Conservation (phyloP, 2,888 invertebrate species). For the Pimpla rufipes region DNA sequence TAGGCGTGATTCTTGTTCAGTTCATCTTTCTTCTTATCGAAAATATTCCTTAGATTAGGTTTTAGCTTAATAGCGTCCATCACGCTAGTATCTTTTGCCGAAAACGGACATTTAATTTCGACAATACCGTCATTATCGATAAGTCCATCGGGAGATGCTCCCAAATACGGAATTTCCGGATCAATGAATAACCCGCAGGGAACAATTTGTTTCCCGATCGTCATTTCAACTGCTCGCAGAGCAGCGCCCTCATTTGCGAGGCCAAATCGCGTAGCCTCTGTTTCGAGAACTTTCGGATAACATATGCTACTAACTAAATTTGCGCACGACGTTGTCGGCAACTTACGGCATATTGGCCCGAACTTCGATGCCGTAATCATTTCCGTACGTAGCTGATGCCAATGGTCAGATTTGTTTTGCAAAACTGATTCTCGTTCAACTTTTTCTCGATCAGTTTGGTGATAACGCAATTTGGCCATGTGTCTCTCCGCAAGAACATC, state of each 20-base stretch:
- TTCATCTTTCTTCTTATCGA: conserved; percentile 15
- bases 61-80: conserved; percentile 49
- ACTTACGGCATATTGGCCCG: conserved; percentile 59
- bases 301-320: conserved; percentile 57
- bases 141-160: conserved; percentile 73
- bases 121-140: conserved; percentile 70
- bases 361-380: conserved; percentile 69
- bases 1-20: conserved; percentile 68
- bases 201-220: conserved; percentile 55
- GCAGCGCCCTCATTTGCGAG: conserved; percentile 65
- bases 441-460: neutral
- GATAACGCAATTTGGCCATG: neutral
- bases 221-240: conserved; percentile 14
- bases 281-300: conserved; percentile 61
- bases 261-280: conserved; percentile 63
- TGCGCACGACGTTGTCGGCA: conserved; percentile 59
- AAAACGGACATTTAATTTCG: conserved; percentile 72
- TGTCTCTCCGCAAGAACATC: neutral
- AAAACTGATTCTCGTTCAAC: conserved; percentile 34
- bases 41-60: conserved; percentile 36
- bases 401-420: conserved; percentile 24
- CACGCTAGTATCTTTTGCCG: conserved; percentile 61
- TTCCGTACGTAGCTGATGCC: conserved; percentile 52
- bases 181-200: conserved; percentile 75
- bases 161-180: conserved; percentile 66